A percentile compares a stretch with the other conserved stretches of the same genome.
Evolutionary conservation across 2,797 vertebrate species (phyloP).

Genomic region (Myotis planiceps): DNA sequence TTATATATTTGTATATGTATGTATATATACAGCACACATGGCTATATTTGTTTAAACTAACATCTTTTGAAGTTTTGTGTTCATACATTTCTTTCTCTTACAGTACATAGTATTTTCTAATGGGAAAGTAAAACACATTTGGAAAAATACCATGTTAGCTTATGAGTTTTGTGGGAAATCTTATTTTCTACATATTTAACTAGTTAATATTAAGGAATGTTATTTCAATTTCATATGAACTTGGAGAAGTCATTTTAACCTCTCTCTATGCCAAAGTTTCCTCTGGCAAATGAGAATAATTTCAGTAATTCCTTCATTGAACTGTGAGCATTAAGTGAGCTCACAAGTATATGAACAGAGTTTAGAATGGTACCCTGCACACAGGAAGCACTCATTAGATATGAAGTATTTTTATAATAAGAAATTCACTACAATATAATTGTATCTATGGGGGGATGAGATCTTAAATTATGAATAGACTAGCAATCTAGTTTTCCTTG

Average conservation of each 20-base stretch:
- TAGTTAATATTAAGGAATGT: background rate
- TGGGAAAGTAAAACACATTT: background rate
- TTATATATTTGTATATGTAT: background rate
- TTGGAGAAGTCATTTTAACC: background rate
- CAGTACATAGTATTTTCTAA: background rate
- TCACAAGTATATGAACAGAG: background rate
- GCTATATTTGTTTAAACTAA: background rate
- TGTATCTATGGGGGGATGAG: slow-evolving; percentile 51
- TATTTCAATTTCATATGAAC: background rate
- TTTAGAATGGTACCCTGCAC: background rate
- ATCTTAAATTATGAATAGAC: slow-evolving; percentile 71
- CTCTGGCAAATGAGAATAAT: background rate
- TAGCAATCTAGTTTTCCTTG: slow-evolving; percentile 42
- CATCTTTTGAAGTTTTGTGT: background rate
- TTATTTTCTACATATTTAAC: slow-evolving; percentile 27
- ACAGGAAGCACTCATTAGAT: slow-evolving; percentile 48
- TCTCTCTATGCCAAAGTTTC: background rate
- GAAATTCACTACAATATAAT: slow-evolving; percentile 63
- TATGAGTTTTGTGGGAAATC: background rate
- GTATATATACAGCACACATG: too few species aligned
- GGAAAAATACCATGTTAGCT: background rate
- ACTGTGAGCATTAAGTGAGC: background rate
- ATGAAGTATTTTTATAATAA: slow-evolving; percentile 64
- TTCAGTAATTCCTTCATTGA: slow-evolving; percentile 2
- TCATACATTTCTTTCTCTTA: background rate